These are phyloP conservation scores for Romanomermis culicivorax DNA, from an alignment of 2,888 invertebrate genomes.

Conservation along the genomic window DNA sequence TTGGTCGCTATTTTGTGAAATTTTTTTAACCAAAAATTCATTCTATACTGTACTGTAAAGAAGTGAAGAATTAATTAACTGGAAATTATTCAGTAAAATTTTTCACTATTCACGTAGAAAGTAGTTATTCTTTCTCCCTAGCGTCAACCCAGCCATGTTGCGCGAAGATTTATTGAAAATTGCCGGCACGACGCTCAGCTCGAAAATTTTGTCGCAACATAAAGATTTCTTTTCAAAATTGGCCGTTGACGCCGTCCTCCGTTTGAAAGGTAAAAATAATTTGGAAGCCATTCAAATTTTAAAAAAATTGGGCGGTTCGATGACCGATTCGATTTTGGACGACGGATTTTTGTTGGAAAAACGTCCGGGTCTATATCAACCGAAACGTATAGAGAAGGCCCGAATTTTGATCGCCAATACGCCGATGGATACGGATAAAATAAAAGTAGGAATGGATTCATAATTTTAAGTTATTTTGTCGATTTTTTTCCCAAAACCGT, in stretches of 20 bases:
- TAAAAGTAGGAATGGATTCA: constrained; percentile 41
- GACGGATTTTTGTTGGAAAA: constrained; percentile 76
- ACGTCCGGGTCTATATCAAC: constrained; percentile 88
- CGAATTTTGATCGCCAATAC: constrained; percentile 94
- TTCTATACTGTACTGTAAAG: too few relatives aligned
- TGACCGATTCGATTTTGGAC: constrained; percentile 87
- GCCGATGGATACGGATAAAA: constrained; percentile 99
- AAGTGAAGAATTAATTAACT: too few relatives aligned
- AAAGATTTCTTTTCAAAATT: constrained; percentile 85
- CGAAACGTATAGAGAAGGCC: constrained; percentile 79
- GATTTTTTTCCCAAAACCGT: constrained; percentile 11
- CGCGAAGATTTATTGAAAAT: constrained; percentile 78
- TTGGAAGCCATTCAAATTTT: constrained; percentile 89
- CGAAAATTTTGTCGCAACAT: constrained; percentile 88
- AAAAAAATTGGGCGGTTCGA: constrained; percentile 76
- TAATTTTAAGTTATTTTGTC: constrained; percentile 4
- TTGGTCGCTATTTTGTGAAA: too few relatives aligned
- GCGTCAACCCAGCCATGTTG: constrained; percentile 40
- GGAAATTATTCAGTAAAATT: too few relatives aligned
- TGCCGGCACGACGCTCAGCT: constrained; percentile 85
- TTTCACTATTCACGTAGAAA: too few relatives aligned
- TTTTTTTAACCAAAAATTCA: too few relatives aligned
- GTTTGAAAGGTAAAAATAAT: constrained; percentile 58
- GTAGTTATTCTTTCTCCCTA: constrained; percentile 5
- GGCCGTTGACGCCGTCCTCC: constrained; percentile 78